These are phyloP conservation scores for Hypotaenidia okinawae DNA, from an alignment of 2,797 vertebrate genomes.

Conservation along the genomic window DNA sequence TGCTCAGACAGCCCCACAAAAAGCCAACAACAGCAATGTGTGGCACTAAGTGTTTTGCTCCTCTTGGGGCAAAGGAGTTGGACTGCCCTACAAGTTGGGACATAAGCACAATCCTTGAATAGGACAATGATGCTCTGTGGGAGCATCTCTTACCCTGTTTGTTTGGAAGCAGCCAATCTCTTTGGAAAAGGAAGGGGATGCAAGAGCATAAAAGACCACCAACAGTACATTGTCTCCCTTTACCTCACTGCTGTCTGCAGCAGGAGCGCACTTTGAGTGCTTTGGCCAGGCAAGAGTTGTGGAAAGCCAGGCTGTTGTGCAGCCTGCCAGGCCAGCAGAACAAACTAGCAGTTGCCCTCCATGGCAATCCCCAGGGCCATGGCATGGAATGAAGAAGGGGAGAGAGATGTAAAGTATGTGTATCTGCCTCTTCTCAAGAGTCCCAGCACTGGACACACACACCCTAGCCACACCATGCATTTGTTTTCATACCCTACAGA, in stretches of 20 bases:
- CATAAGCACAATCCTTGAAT: background rate
- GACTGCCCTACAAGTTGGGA: background rate
- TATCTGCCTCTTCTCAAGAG: background rate
- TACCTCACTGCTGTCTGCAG: background rate
- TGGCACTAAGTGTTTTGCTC: background rate
- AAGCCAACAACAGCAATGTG: fast-evolving
- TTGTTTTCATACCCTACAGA: background rate
- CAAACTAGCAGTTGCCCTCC: background rate
- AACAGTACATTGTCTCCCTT: background rate
- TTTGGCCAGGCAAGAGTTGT: background rate
- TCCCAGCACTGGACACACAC: background rate
- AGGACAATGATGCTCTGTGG: background rate
- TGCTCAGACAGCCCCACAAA: background rate
- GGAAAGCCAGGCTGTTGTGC: background rate
- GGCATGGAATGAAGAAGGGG: background rate
- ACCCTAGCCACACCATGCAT: background rate
- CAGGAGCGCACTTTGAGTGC: background rate
- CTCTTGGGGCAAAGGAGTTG: background rate
- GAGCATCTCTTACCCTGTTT: background rate
- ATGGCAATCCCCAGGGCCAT: background rate
- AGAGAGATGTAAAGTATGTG: background rate
- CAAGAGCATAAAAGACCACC: background rate
- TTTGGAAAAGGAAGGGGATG: background rate
- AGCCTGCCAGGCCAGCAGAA: background rate
- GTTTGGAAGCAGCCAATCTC: background rate